Evolutionary conservation across 2,888 invertebrate species (phyloP).

Genomic region (Neoaliturus tenellus): DNA sequence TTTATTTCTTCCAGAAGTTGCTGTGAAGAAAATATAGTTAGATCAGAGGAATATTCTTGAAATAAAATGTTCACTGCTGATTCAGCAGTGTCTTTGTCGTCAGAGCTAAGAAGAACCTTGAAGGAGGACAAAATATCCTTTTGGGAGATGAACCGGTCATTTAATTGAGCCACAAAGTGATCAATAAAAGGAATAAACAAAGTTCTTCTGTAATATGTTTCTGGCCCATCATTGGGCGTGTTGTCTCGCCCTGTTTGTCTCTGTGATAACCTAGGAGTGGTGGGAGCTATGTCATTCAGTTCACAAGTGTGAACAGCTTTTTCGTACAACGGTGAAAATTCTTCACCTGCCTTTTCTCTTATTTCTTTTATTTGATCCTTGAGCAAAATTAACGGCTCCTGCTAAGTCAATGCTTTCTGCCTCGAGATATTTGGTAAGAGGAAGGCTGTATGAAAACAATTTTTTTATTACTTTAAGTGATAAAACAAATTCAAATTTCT

Average conservation of each 20-base stretch:
- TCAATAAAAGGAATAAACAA: conserved; percentile 18
- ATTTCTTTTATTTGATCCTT: too few species aligned
- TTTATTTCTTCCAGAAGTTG: too few species aligned
- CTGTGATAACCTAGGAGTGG: background rate
- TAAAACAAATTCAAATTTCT: too few species aligned
- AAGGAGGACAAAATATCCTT: background rate
- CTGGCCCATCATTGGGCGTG: conserved; percentile 1
- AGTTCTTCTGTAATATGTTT: background rate
- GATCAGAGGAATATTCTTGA: conserved; percentile 2
- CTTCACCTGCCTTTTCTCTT: too few species aligned
- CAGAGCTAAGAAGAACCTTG: background rate
- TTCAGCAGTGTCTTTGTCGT: background rate
- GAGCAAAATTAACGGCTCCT: too few species aligned
- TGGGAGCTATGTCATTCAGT: background rate
- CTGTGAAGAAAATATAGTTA: background rate
- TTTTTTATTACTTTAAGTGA: too few species aligned
- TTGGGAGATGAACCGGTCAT: background rate
- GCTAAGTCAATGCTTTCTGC: too few species aligned
- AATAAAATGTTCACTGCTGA: background rate
- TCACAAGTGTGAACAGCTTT: too few species aligned
- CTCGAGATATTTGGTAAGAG: too few species aligned
- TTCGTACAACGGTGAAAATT: too few species aligned
- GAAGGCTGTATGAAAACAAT: too few species aligned
- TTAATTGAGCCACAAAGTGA: background rate
- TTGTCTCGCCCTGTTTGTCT: conserved; percentile 11